Conservation (phyloP, 2,888 invertebrate species). For the Gryllus longicercus region DNA sequence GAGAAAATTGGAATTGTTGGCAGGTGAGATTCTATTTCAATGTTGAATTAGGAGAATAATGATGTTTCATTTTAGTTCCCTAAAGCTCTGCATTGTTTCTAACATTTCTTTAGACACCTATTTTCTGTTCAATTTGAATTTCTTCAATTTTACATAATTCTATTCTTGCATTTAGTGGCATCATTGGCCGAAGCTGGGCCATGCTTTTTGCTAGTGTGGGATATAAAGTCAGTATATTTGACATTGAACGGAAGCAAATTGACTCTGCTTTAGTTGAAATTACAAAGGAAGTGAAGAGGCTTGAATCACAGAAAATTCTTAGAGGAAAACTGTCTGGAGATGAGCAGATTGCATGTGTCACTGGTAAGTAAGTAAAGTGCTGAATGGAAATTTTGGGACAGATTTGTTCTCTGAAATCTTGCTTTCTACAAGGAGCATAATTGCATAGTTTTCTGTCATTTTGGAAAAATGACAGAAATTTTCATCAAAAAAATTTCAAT, state of each 20-base stretch:
- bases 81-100: too few relatives aligned
- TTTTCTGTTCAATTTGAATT: too few relatives aligned
- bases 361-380: constrained; percentile 53
- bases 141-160: too few relatives aligned
- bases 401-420: too few relatives aligned
- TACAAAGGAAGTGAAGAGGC: constrained; percentile 62
- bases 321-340: constrained; percentile 70
- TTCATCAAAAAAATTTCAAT: too few relatives aligned
- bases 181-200: constrained; percentile 95
- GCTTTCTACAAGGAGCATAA: too few relatives aligned
- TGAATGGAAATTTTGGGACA: too few relatives aligned
- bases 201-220: constrained; percentile 94
- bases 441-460: too few relatives aligned
- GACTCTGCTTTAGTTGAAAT: constrained; percentile 71
- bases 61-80: too few relatives aligned
- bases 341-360: constrained; percentile 73
- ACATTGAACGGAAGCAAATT: constrained; percentile 74
- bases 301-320: constrained; percentile 69
- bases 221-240: constrained; percentile 82
- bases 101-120: too few relatives aligned
- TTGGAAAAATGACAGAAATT: too few relatives aligned
- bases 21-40: constrained; percentile 54
- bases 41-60: too few relatives aligned
- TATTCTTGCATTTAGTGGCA: constrained; percentile 66
- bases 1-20: constrained; percentile 74